Evolutionary conservation across 2,113 vertebrate species (phyloP).

Genomic region (Sprattus sprattus): DNA sequence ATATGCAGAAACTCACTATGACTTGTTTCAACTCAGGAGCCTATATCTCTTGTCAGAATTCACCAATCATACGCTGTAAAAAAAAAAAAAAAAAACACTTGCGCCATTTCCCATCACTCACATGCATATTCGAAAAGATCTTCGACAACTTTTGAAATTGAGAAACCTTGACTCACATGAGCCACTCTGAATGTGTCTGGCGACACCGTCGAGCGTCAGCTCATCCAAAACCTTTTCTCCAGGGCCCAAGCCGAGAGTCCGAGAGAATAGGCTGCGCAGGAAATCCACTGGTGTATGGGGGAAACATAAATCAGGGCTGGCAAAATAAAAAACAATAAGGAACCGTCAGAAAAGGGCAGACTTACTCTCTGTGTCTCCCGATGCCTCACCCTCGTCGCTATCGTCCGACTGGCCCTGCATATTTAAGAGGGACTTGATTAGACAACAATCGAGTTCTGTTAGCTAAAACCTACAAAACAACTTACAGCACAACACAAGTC

Average conservation of each 20-base stretch:
- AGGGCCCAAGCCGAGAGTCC: slow-evolving; percentile 77
- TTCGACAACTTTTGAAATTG: too few species aligned
- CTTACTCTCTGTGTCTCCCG: slow-evolving; percentile 78
- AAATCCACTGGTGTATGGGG: slow-evolving; percentile 80
- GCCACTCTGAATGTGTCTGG: slow-evolving; percentile 79
- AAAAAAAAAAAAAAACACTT: too few species aligned
- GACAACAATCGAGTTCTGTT: not conserved
- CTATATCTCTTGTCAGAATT: not conserved
- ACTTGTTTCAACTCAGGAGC: not conserved
- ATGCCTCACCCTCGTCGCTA: slow-evolving; percentile 69
- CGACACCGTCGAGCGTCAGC: slow-evolving; percentile 79
- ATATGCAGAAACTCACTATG: slow-evolving; percentile 25
- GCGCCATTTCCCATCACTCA: too few species aligned
- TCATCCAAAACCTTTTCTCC: slow-evolving; percentile 83
- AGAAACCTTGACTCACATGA: slow-evolving; percentile 73
- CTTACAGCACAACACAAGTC: too few species aligned
- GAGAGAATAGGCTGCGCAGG: slow-evolving; percentile 83
- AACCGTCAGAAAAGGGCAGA: slow-evolving; percentile 20
- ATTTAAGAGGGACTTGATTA: not conserved
- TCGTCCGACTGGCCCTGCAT: slow-evolving; percentile 69
- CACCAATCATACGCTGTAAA: too few species aligned
- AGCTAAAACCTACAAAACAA: not conserved
- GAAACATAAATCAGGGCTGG: not conserved
- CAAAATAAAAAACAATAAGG: not conserved
- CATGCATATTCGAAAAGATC: too few species aligned